These are phyloP conservation scores for Diplogasteroides magnus DNA, from an alignment of 1,140 invertebrate genomes.

Conservation along the genomic window DNA sequence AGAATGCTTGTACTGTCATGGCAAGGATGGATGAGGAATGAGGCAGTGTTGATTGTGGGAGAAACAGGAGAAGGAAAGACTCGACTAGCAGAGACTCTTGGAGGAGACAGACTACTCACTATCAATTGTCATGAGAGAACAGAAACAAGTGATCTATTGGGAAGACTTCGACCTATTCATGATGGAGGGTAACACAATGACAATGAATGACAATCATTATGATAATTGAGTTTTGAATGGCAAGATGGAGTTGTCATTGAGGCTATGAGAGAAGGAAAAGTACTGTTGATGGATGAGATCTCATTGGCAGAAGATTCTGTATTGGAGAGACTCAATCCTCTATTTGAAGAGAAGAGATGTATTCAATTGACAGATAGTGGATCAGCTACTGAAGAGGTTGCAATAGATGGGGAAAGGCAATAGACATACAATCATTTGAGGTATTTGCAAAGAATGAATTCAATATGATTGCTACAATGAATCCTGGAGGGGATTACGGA, in stretches of 20 bases:
- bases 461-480: conserved; percentile 95
- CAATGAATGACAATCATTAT: too few relatives aligned
- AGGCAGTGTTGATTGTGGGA: conserved; percentile 90
- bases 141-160: conserved; percentile 93
- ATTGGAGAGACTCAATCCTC: conserved; percentile 88
- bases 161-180: conserved; percentile 74
- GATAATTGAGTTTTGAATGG: conserved; percentile 92
- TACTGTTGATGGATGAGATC: conserved; percentile 96
- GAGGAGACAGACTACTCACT: conserved; percentile 60
- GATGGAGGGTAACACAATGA: conserved; percentile 53
- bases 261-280: conserved; percentile 77
- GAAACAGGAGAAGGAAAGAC: conserved; percentile 99
- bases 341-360: conserved; percentile 86
- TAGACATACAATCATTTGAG: not conserved
- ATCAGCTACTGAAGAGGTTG: conserved; percentile 61
- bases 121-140: conserved; percentile 99
- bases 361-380: conserved; percentile 72
- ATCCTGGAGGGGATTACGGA: conserved; percentile 97
- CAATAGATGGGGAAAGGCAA: conserved; percentile 23
- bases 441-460: conserved; percentile 70
- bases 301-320: conserved; percentile 98
- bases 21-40: conserved; percentile 79
- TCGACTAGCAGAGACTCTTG: conserved; percentile 74
- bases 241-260: conserved; percentile 86
- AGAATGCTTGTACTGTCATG: conserved; percentile 82